These are phyloP conservation scores for Triops longicaudatus DNA, from an alignment of 1,140 invertebrate genomes.

Conservation along the genomic window DNA sequence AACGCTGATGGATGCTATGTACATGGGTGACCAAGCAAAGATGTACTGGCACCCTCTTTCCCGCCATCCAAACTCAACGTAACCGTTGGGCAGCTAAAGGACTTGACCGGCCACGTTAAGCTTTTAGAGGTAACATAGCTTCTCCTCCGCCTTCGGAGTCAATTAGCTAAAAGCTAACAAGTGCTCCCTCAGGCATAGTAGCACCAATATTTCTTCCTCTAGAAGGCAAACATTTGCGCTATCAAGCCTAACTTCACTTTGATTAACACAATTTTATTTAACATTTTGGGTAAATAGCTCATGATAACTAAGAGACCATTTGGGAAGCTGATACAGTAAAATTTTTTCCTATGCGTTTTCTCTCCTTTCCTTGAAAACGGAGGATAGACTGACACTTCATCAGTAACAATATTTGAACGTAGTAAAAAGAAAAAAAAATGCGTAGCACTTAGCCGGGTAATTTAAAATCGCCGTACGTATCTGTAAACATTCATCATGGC, in stretches of 20 bases:
- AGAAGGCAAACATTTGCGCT: neutral
- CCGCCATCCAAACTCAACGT: neutral
- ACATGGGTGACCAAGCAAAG: neutral
- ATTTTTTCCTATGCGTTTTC: no score
- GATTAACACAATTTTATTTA: no score
- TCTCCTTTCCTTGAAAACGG: no score
- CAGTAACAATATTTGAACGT: no score
- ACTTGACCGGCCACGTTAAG: neutral
- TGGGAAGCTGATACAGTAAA: no score
- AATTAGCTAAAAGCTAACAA: conserved; percentile 8
- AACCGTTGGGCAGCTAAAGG: neutral
- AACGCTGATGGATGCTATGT: neutral
- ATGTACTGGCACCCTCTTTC: neutral
- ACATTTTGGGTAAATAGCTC: no score
- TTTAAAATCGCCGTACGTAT: no score
- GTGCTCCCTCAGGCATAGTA: neutral
- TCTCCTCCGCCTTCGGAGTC: neutral
- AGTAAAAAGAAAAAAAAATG: no score
- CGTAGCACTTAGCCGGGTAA: no score
- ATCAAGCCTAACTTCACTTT: neutral
- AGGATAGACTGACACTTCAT: no score
- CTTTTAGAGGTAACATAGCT: neutral
- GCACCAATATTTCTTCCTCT: neutral
- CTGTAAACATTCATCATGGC: no score
- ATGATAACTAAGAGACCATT: no score